A percentile compares a stretch with the other conserved stretches of the same genome.
Evolutionary conservation across 1,140 invertebrate species (phyloP).

Genomic region (Melitaea cinxia): DNA sequence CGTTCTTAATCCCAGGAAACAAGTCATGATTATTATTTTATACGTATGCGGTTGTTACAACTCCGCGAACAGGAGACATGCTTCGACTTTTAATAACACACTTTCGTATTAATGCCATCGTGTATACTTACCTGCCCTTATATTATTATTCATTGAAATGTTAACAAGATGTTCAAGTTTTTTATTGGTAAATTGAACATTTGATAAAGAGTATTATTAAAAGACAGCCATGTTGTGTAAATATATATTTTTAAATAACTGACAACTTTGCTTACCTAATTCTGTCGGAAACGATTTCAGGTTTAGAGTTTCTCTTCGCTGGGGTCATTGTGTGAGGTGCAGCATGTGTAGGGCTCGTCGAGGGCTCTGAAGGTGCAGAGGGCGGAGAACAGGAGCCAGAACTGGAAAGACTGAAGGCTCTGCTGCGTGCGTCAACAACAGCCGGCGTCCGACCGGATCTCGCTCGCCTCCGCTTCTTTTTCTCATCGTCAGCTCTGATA

Average conservation of each 20-base stretch:
- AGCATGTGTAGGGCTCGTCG: slow-evolving; percentile 80
- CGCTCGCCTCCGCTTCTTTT: slow-evolving; percentile 83
- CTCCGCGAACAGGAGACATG: slow-evolving; percentile 34
- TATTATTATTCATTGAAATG: slow-evolving; percentile 32
- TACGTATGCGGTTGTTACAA: slow-evolving; percentile 29
- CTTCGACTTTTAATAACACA: slow-evolving; percentile 36
- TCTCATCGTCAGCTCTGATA: slow-evolving; percentile 87
- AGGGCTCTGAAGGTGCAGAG: slow-evolving; percentile 72
- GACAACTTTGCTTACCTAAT: slow-evolving; percentile 84
- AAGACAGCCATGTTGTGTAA: background rate
- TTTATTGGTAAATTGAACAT: background rate
- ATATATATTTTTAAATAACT: background rate
- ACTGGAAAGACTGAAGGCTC: slow-evolving; percentile 87
- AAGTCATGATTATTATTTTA: slow-evolving; percentile 35
- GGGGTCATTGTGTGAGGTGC: slow-evolving; percentile 76
- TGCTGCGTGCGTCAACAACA: slow-evolving; percentile 85
- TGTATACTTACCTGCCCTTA: slow-evolving; percentile 36
- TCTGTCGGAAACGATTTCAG: slow-evolving; percentile 90
- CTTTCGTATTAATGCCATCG: slow-evolving; percentile 34
- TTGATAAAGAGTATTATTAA: background rate
- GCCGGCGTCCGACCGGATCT: slow-evolving; percentile 87
- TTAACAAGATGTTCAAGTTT: slow-evolving; percentile 13
- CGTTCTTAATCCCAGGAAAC: slow-evolving; percentile 27
- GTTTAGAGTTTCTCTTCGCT: slow-evolving; percentile 88
- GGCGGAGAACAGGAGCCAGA: slow-evolving; percentile 80